Base-by-base conservation (phyloP, 2,797 vertebrate genomes). In the Eremophila alpestris region DNA sequence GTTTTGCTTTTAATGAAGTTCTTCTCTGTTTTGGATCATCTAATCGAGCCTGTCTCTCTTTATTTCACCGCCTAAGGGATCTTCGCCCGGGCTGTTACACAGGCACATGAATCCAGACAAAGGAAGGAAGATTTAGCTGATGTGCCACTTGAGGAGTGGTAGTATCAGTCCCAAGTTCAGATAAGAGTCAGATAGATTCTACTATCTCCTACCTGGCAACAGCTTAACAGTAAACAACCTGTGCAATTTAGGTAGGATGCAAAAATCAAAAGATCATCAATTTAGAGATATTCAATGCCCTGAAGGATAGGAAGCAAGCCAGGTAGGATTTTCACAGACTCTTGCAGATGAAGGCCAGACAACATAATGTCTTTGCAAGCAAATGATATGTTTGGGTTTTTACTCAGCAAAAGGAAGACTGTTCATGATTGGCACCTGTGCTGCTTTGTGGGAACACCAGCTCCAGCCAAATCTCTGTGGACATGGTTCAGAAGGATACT, bases 111-210 rank as follows among this genome's bases (percentile, higher is more conserved):
- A 77, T 45, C 20, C 36, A 56, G 58, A 41, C 27, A 59, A 69
- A 49, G 51, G 48, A 75, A 63, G 21, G 29, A 63, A 32, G 17
- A 69, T 11, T 38, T 0, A 62, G 30, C 5, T 54, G 38, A 75
- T 0, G 0, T 23, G 21, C 13, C 29, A 40, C 7, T 43, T 75
- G 29, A 54, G 38, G 40, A 89, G 52, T 21, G 8, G 13, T 41
- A 68, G 9, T 36, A 41, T 43, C 16, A 63, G 76, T 51, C 14
- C 22, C 27, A 55, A 13, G 29, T 63, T 27, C 9, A 30, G 26
- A 48, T 43, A 81, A 70, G 10, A 80, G 29, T 16, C 55, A 70
- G 16, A 10, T 38, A 62, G 36, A 59, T 63, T 58, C n/a, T 43
- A 22, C 20, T 43, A 22, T 7, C 58, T 67, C 38, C 58, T 20